Conservation (phyloP, 1,140 invertebrate species). For the Diorhabda sublineata region DNA sequence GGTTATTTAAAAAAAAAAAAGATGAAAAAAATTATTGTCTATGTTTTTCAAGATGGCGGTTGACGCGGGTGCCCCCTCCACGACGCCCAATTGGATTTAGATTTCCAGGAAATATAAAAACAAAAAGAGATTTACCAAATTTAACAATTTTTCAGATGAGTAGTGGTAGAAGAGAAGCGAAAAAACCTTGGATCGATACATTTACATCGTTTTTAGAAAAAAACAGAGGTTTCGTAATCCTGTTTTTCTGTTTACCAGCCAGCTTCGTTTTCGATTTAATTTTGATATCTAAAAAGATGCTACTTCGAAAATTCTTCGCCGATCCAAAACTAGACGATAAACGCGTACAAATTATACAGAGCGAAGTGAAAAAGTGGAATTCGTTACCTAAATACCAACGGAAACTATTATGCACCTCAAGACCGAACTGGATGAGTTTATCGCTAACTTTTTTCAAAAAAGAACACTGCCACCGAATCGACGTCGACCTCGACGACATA, state of each 20-base stretch:
- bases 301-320: conserved; percentile 48
- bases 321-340: conserved; percentile 52
- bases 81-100: too few species aligned
- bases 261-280: conserved; percentile 59
- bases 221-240: conserved; percentile 61
- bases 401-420: conserved; percentile 59
- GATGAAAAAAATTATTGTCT: too few species aligned
- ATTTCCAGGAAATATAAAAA: too few species aligned
- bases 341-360: conserved; percentile 57
- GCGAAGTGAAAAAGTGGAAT: conserved; percentile 56
- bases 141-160: too few species aligned
- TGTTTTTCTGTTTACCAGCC: conserved; percentile 62
- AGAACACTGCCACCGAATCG: conserved; percentile 58
- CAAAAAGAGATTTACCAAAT: too few species aligned
- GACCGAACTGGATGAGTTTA: conserved; percentile 65
- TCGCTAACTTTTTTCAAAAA: conserved; percentile 65
- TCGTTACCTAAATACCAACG: conserved; percentile 49
- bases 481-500: conserved; percentile 57
- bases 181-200: too few species aligned
- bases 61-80: too few species aligned
- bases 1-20: too few species aligned
- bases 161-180: too few species aligned
- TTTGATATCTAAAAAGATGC: conserved; percentile 49
- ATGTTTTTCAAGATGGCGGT: too few species aligned
- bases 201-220: conserved; percentile 49